phyloP scores from a whole-genome alignment of 37 sponge, comb jelly and placozoan species.

The Diacarnus erythraeanus region DNA sequence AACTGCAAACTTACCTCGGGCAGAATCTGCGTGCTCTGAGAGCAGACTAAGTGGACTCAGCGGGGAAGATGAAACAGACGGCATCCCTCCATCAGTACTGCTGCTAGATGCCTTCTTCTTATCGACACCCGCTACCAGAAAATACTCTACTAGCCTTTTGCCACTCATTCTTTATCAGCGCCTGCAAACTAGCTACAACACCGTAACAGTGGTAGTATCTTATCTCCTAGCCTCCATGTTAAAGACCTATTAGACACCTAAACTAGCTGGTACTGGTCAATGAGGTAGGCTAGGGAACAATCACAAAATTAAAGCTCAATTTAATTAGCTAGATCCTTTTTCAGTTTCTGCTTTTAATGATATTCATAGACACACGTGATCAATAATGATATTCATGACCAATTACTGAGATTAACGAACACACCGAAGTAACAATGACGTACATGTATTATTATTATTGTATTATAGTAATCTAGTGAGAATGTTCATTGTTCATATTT shows the following conservation, averaged over 20 bases:
- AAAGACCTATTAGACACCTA: too few relatives aligned
- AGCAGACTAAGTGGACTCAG: background rate
- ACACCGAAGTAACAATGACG: background rate
- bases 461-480: background rate
- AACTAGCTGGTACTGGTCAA: too few relatives aligned
- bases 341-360: too few relatives aligned
- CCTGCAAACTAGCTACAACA: too few relatives aligned
- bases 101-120: background rate
- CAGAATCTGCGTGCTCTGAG: background rate
- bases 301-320: too few relatives aligned
- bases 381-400: background rate
- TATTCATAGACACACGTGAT: too few relatives aligned
- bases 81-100: background rate
- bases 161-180: conserved; percentile 24
- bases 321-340: too few relatives aligned
- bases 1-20: conserved; percentile 4
- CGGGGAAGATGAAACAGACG: background rate
- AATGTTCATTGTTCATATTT: conserved; percentile 37
- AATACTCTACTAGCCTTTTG: conserved; percentile 59
- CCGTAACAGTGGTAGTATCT: too few relatives aligned
- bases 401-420: background rate
- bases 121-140: conserved; percentile 54
- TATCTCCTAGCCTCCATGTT: too few relatives aligned
- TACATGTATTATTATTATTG: too few relatives aligned
- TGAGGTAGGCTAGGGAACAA: too few relatives aligned